These are phyloP conservation scores for Agrypnus murinus DNA, from an alignment of 2,888 invertebrate genomes.

Conservation along the genomic window DNA sequence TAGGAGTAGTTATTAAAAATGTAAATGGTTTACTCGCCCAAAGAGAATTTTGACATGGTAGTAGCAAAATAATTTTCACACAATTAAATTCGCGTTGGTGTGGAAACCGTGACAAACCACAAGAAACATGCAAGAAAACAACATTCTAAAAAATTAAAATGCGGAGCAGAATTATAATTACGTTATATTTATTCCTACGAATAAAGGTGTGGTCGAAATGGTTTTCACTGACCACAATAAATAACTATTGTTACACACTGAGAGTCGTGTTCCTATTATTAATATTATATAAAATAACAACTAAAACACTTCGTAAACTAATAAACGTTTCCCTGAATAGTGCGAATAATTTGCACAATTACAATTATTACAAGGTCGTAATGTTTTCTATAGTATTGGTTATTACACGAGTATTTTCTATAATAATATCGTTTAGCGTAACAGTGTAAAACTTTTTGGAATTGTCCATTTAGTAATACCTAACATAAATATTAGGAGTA, in stretches of 20 bases:
- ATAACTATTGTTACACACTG: constrained; percentile 41
- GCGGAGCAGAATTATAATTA: constrained; percentile 44
- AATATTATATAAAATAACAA: constrained; percentile 41
- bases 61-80: constrained; percentile 8
- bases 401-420: too few species aligned
- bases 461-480: too few species aligned
- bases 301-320: too few species aligned
- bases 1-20: too few species aligned
- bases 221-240: constrained; percentile 48
- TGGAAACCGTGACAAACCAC: constrained; percentile 30
- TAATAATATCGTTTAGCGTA: too few species aligned
- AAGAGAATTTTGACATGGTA: not conserved
- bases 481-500: too few species aligned
- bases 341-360: constrained; percentile 24
- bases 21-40: too few species aligned
- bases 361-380: too few species aligned
- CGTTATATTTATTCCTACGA: constrained; percentile 44
- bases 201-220: constrained; percentile 41
- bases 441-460: too few species aligned
- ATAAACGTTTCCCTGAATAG: constrained; percentile 32
- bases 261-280: constrained; percentile 44
- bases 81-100: constrained; percentile 19
- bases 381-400: too few species aligned
- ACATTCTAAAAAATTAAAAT: constrained; percentile 42
- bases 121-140: constrained; percentile 11